These are phyloP conservation scores for Acromyrmex echinatior DNA, from an alignment of 1,140 invertebrate genomes.

Conservation along the genomic window DNA sequence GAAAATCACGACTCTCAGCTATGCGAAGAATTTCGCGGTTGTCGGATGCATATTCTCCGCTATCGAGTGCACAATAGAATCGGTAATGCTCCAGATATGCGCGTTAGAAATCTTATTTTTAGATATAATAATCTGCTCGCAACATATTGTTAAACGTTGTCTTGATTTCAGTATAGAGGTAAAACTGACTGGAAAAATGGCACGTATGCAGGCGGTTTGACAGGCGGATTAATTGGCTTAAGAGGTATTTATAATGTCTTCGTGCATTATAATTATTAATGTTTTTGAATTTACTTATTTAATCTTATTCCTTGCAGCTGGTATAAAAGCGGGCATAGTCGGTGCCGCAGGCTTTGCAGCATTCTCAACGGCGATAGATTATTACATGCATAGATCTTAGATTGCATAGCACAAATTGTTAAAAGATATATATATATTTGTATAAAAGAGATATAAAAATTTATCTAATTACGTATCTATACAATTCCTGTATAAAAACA, in stretches of 20 bases:
- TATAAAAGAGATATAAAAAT: conserved; percentile 77
- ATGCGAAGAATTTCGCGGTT: conserved; percentile 99
- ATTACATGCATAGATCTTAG: conserved; percentile 92
- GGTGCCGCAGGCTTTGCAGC: conserved; percentile 98
- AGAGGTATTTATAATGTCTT: conserved; percentile 89
- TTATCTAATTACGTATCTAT: conserved; percentile 49
- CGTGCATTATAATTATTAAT: neutral
- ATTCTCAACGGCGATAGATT: conserved; percentile 98
- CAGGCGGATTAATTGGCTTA: conserved; percentile 97
- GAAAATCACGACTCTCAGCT: conserved; percentile 95
- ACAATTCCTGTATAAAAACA: conserved; percentile 68
- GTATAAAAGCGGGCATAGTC: conserved; percentile 95
- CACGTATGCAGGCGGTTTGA: conserved; percentile 96
- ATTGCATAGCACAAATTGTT: conserved; percentile 54
- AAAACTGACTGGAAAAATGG: conserved; percentile 99
- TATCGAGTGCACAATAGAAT: conserved; percentile 97
- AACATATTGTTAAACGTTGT: conserved; percentile 25
- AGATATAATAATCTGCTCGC: conserved; percentile 7
- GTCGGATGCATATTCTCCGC: conserved; percentile 97
- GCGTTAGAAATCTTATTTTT: conserved; percentile 22
- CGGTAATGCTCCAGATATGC: conserved; percentile 86
- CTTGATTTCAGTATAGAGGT: conserved; percentile 91
- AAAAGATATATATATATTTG: conserved; percentile 75
- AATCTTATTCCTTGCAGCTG: conserved; percentile 89
- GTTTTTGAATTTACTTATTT: neutral